These are phyloP conservation scores for Thamnophis elegans DNA, from an alignment of 2,797 vertebrate species.

Conservation along the genomic window DNA sequence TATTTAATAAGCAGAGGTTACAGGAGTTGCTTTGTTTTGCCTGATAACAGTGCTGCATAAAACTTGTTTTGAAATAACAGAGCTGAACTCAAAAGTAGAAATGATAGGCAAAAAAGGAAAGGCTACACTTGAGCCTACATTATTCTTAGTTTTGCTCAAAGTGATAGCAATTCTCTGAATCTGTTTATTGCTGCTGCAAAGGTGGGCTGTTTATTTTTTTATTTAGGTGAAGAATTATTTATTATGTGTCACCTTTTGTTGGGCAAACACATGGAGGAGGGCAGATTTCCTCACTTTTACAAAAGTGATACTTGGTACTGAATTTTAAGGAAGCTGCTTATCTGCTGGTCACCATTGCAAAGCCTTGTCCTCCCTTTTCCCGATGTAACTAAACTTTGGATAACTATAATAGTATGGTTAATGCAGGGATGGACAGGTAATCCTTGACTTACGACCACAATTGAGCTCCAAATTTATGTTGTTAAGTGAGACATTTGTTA, in stretches of 20 bases:
- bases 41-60: neutral
- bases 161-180: neutral
- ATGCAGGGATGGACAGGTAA: neutral
- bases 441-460: neutral
- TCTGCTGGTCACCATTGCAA: neutral
- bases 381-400: neutral
- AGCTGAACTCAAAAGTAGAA: neutral
- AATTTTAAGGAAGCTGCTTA: neutral
- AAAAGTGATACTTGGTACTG: neutral
- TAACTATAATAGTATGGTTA: neutral
- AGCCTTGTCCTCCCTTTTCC: neutral
- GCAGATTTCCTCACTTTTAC: neutral
- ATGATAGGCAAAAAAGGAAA: neutral
- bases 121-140: neutral
- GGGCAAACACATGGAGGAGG: neutral
- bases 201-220: constrained; percentile 2
- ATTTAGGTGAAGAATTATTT: neutral
- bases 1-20: neutral
- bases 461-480: neutral
- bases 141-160: neutral
- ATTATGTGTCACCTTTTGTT: neutral
- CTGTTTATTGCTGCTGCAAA: neutral
- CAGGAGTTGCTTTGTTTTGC: neutral
- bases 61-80: neutral
- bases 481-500: neutral